These are phyloP conservation scores for Callorhinus ursinus DNA, from an alignment of 2,113 vertebrate species.

Conservation along the genomic window DNA sequence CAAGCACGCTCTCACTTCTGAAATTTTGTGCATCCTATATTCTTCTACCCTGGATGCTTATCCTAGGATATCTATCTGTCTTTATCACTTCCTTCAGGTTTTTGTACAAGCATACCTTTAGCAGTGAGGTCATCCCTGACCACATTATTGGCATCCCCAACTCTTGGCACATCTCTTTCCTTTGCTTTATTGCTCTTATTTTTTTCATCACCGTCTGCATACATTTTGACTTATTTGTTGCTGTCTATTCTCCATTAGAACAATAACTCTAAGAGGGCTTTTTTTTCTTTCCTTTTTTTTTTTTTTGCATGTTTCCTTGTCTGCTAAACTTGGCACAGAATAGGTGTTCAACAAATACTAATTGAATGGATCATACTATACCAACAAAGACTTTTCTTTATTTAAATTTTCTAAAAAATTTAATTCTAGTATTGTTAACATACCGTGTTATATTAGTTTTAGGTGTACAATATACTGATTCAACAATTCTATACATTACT, in stretches of 20 bases:
- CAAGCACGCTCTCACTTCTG: background rate
- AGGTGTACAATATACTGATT: background rate
- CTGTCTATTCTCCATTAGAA: background rate
- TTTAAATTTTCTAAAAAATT: background rate
- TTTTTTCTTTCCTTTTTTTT: background rate
- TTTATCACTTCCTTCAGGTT: background rate
- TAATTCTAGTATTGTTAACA: background rate
- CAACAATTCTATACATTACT: background rate
- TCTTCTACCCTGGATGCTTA: background rate
- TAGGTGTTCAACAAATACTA: background rate
- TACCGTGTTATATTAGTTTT: background rate
- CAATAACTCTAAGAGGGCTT: background rate
- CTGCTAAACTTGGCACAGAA: background rate
- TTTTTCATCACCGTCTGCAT: background rate
- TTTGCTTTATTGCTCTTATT: background rate
- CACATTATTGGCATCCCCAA: background rate
- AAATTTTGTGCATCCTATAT: background rate
- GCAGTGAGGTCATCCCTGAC: background rate
- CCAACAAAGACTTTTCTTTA: background rate
- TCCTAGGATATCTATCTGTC: background rate
- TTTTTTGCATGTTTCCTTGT: background rate
- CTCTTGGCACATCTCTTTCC: background rate
- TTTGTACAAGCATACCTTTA: background rate
- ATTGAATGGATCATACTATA: background rate
- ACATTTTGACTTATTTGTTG: background rate